phyloP scores from a whole-genome alignment of 2,113 vertebrate genomes.

The Neolamprologus sp. region DNA sequence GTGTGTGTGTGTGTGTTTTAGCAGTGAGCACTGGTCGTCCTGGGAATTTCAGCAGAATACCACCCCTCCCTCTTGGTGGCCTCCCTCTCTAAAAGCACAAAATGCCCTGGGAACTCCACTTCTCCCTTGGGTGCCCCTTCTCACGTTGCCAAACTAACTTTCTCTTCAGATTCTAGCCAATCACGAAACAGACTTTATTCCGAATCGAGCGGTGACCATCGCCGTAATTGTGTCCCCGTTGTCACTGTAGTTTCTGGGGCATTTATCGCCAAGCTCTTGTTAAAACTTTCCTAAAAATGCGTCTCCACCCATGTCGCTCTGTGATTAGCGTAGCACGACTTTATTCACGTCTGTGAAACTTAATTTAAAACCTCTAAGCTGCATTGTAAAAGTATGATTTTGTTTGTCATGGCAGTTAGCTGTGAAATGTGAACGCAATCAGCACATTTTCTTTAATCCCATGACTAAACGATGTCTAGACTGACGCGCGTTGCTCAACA shows the following conservation, averaged over 20 bases:
- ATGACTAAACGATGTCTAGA: constrained; percentile 21
- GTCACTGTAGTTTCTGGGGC: background rate
- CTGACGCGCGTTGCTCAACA: background rate
- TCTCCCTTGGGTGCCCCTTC: constrained; percentile 13
- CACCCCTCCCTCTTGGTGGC: background rate
- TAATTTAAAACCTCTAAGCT: background rate
- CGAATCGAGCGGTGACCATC: background rate
- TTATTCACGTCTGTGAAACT: background rate
- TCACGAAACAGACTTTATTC: background rate
- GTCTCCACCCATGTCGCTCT: background rate
- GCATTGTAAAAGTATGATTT: background rate
- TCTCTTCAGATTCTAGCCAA: constrained; percentile 2
- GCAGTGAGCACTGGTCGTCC: constrained; percentile 12
- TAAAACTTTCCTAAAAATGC: background rate
- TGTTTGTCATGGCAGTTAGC: background rate
- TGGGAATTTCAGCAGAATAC: constrained; percentile 40
- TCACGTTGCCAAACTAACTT: constrained; percentile 17
- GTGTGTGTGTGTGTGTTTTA: background rate
- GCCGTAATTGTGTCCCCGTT: background rate
- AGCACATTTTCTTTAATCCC: background rate
- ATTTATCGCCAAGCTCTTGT: background rate
- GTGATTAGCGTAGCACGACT: background rate
- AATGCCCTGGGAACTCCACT: constrained; percentile 55
- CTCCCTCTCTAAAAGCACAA: constrained; percentile 12
- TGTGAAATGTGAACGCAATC: background rate